These are phyloP conservation scores for Melanogrammus aeglefinus DNA, from an alignment of 2,797 vertebrate species.

Conservation along the genomic window DNA sequence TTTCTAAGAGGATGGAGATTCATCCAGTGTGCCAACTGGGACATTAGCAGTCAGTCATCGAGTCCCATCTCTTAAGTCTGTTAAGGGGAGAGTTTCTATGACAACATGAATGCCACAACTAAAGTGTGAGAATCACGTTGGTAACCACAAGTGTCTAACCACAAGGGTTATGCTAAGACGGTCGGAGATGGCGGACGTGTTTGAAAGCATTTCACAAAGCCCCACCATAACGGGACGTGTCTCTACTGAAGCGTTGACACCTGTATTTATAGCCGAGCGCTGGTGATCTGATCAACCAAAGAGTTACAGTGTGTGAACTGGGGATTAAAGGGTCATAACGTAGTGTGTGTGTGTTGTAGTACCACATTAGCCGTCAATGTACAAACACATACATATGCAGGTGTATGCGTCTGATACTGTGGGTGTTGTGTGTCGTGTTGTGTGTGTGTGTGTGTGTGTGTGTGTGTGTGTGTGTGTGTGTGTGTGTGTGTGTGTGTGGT, in stretches of 20 bases:
- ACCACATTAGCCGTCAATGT: no score
- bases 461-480: background rate
- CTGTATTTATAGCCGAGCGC: background rate
- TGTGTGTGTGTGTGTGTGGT: background rate
- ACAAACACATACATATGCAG: background rate
- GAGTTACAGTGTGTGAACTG: background rate
- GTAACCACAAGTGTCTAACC: background rate
- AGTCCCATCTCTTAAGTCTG: background rate
- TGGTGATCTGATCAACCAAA: background rate
- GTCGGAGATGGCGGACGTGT: background rate
- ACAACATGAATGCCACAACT: background rate
- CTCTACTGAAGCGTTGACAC: background rate
- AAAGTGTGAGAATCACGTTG: background rate
- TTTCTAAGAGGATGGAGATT: background rate
- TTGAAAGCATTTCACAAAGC: background rate
- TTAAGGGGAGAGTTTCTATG: background rate
- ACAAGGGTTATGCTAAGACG: background rate
- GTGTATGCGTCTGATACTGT: background rate
- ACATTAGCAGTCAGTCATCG: background rate
- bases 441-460: background rate
- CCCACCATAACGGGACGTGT: background rate
- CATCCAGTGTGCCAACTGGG: background rate
- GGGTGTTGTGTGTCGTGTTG: background rate
- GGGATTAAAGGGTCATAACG: background rate
- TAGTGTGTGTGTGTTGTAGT: background rate